phyloP scores from a whole-genome alignment of 2,888 invertebrate species.

The Tipula vernalis region DNA sequence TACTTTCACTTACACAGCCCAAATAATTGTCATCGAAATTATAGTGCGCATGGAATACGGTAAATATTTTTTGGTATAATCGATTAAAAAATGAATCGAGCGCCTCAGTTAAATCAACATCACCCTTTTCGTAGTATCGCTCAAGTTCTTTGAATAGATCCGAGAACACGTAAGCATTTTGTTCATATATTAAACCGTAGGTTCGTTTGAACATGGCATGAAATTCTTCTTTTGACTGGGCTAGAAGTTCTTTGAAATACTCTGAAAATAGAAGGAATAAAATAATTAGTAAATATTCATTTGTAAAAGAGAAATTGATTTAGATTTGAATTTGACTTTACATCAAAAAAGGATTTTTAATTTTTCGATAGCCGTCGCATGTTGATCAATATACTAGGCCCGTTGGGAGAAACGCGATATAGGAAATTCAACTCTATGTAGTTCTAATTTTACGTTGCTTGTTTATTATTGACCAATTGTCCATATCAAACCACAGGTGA shows the following conservation, averaged over 20 bases:
- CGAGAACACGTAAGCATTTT: conserved; percentile 85
- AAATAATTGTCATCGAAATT: conserved; percentile 76
- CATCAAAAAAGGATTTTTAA: no score
- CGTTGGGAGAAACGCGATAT: no score
- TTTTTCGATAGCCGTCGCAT: no score
- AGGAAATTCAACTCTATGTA: no score
- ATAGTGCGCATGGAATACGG: conserved; percentile 87
- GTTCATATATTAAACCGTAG: conserved; percentile 89
- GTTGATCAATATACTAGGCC: no score
- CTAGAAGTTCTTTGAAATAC: conserved; percentile 74
- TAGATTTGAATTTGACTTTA: no score
- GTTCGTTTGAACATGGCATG: conserved; percentile 93
- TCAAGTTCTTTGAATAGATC: conserved; percentile 83
- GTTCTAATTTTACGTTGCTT: no score
- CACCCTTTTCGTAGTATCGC: conserved; percentile 75
- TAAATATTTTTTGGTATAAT: conserved; percentile 92
- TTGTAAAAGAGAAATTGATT: no score
- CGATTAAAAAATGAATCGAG: conserved; percentile 89
- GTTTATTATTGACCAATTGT: no score
- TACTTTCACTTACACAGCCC: conserved; percentile 78
- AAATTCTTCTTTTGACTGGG: conserved; percentile 72
- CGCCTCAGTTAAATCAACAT: conserved; percentile 70
- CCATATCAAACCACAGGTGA: no score
- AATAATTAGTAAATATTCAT: not conserved
- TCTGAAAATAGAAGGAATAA: conserved; percentile 45